These are phyloP conservation scores for Caenorhabditis imperialis DNA, from an alignment of 2,888 invertebrate species.

Conservation along the genomic window DNA sequence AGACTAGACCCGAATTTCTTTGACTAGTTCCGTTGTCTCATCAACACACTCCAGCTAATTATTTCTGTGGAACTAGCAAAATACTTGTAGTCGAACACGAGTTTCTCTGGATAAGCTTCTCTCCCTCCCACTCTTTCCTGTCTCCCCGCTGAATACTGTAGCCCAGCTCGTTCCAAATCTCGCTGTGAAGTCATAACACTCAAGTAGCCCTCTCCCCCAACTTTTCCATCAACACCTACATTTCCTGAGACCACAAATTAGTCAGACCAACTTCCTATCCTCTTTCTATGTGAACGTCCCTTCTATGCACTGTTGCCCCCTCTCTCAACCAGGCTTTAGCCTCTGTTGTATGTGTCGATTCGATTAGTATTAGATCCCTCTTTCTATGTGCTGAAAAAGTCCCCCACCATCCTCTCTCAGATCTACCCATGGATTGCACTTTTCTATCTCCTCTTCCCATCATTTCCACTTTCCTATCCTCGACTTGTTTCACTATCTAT, in stretches of 20 bases:
- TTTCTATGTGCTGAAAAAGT: conserved; percentile 52
- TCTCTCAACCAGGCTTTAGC: conserved; percentile 28
- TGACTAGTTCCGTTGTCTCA: conserved; percentile 15
- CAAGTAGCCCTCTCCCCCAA: conserved; percentile 5
- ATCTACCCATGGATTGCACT: conserved; percentile 40
- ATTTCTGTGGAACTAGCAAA: conserved; percentile 20
- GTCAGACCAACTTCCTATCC: conserved; percentile 19
- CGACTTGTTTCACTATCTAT: neutral
- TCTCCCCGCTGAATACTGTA: conserved; percentile 13
- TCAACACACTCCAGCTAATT: neutral
- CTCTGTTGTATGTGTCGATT: conserved; percentile 57
- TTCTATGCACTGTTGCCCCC: conserved; percentile 44
- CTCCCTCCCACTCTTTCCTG: conserved; percentile 1
- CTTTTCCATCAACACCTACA: neutral
- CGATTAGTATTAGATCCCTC: conserved; percentile 48
- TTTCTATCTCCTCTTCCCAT: neutral
- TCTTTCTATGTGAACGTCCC: conserved; percentile 39
- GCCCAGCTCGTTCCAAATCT: conserved; percentile 36
- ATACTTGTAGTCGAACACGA: conserved; percentile 59
- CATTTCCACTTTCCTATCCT: too few relatives aligned
- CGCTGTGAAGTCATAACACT: conserved; percentile 46
- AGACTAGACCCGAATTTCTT: conserved; percentile 42
- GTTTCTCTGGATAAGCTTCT: conserved; percentile 32
- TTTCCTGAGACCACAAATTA: conserved; percentile 1
- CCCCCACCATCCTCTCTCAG: conserved; percentile 35